These are phyloP conservation scores for Picathartes gymnocephalus DNA, from an alignment of 2,113 vertebrate genomes.

Conservation along the genomic window DNA sequence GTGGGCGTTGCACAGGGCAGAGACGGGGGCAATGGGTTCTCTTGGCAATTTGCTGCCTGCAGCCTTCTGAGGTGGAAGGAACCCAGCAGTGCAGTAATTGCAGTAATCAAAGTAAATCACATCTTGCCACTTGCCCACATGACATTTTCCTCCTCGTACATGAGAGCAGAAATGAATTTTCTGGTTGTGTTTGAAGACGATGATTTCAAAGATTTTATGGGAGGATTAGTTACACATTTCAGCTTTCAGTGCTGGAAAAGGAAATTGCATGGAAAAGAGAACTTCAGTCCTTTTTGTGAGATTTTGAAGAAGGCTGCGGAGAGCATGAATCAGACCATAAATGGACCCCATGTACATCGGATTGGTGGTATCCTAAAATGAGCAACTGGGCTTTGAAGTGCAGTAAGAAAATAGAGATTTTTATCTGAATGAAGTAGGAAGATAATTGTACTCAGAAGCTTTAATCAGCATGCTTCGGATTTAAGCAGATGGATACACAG, in stretches of 20 bases:
- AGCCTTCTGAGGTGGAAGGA: neutral
- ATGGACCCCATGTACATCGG: neutral
- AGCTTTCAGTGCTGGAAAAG: neutral
- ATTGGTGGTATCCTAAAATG: neutral
- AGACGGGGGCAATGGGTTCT: neutral
- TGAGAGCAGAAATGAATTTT: neutral
- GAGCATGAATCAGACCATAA: neutral
- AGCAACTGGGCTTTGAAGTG: slow-evolving; percentile 1
- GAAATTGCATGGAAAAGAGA: neutral
- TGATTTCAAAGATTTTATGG: neutral
- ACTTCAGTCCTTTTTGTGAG: neutral
- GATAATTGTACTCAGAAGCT: slow-evolving; percentile 21
- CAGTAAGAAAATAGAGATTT: slow-evolving; percentile 33
- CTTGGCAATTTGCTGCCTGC: neutral
- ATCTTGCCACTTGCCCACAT: neutral
- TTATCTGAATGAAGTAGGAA: neutral
- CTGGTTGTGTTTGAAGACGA: neutral
- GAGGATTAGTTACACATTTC: neutral
- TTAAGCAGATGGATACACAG: slow-evolving; percentile 30
- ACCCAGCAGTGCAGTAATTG: neutral
- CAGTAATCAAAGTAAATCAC: neutral
- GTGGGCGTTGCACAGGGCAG: neutral
- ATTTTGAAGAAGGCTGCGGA: neutral
- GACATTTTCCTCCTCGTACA: neutral
- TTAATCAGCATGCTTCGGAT: slow-evolving; percentile 45